Conservation (phyloP, 2,888 invertebrate genomes). For the Synanthedon andrenaeformis region DNA sequence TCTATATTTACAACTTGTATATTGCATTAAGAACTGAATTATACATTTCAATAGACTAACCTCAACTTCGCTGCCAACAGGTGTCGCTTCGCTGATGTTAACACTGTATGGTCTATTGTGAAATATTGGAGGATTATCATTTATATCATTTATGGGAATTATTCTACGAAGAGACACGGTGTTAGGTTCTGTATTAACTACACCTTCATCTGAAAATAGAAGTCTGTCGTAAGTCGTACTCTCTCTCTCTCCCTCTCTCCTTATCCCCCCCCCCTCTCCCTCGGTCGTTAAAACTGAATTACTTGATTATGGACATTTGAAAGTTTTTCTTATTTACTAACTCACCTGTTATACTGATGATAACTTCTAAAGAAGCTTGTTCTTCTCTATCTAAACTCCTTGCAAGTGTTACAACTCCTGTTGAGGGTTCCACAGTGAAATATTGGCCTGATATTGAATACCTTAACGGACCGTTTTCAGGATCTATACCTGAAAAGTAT, state of each 20-base stretch:
- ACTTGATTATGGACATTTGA: too few species aligned
- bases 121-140: constrained; percentile 84
- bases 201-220: constrained; percentile 71
- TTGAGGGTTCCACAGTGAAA: constrained; percentile 80
- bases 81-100: constrained; percentile 76
- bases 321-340: too few species aligned
- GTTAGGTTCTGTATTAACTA: constrained; percentile 79
- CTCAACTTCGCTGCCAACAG: constrained; percentile 74
- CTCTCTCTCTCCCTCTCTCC: too few species aligned
- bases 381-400: constrained; percentile 79
- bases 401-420: constrained; percentile 80
- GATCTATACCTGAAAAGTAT: constrained; percentile 72
- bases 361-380: constrained; percentile 78
- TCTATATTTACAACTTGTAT: too few species aligned
- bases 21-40: too few species aligned
- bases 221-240: neutral
- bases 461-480: constrained; percentile 77
- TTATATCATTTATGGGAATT: constrained; percentile 81
- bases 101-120: constrained; percentile 80
- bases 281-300: too few species aligned
- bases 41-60: constrained; percentile 19
- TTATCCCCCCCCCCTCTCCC: too few species aligned
- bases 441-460: constrained; percentile 87
- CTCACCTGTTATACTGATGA: constrained; percentile 83
- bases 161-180: constrained; percentile 82